phyloP scores from a whole-genome alignment of 2,888 invertebrate genomes.

The Myopa tessellatipennis region DNA sequence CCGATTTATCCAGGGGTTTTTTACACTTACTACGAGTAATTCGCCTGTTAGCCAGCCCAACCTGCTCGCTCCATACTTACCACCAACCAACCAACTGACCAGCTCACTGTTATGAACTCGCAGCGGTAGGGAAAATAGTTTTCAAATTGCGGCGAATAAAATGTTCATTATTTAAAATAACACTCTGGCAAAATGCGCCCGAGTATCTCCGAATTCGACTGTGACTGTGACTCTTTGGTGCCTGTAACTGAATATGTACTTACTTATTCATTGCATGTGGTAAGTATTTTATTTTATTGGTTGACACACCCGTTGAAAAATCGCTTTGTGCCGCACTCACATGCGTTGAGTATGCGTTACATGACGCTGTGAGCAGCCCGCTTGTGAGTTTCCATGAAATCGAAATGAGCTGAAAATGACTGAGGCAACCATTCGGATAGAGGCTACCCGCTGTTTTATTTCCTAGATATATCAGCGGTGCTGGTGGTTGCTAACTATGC shows the following conservation, averaged over 20 bases:
- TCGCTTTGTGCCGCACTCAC: conserved; percentile 25
- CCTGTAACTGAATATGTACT: conserved; percentile 27
- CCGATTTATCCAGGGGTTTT: conserved; percentile 36
- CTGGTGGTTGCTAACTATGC: conserved; percentile 29
- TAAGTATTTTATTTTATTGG: conserved; percentile 60
- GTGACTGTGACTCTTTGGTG: not conserved
- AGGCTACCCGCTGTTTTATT: conserved; percentile 42
- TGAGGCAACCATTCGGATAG: conserved; percentile 52
- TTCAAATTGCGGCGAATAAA: conserved; percentile 25
- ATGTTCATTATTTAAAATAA: conserved; percentile 33
- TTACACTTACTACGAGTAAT: conserved; percentile 21
- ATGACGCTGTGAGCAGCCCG: not conserved
- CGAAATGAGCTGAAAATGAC: conserved; percentile 58
- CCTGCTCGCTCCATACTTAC: not conserved
- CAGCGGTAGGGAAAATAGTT: conserved; percentile 13
- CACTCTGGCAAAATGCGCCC: conserved; percentile 17
- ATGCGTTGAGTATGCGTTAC: conserved; percentile 9
- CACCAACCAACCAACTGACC: not conserved
- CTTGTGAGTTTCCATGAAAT: conserved; percentile 39
- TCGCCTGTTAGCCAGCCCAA: not conserved
- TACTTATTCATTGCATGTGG: conserved; percentile 57
- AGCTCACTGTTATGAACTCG: not conserved
- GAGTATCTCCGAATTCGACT: not conserved
- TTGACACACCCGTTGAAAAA: conserved; percentile 59
- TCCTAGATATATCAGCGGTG: conserved; percentile 32